Evolutionary conservation across 2,888 invertebrate genomes (phyloP), one percentile per base, ranked within the genome.

Genomic region (Andrena praecox): DNA sequence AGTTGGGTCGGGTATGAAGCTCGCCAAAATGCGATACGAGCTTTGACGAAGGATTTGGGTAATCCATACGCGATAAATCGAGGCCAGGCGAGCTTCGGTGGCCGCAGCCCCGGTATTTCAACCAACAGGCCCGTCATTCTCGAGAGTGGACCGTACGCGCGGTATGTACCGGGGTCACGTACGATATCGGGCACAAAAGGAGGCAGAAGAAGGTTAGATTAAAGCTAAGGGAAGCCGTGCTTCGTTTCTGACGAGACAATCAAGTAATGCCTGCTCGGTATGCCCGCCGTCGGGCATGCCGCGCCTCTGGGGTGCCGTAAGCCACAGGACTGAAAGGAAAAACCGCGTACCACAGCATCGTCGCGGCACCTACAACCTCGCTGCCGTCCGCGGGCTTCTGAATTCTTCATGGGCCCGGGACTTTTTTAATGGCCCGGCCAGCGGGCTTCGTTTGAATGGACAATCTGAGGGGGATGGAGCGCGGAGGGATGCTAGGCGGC

Each of bases 251-350:
- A 83, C 85, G 86, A 92, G 92, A 93, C 93, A 93, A 93, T 93
- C 93, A 93, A 91, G 93, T 93, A 93, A 93, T 93, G 93, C 92
- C 93, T 93, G 91, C 89, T 93, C 93, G 91, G 93, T 93, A 93
- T 93, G 93, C 93, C 85, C 62, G 74, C 76, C 85, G 89, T 81
- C 79, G 89, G 80, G 64, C 72, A 62, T 48, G 56, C 71, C 80
- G 85, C 87, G 88, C 92, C 93, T 93, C 93, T 87, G 80, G 93
- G 92, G 93, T 93, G 90, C 91, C 91, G 85, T 93, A 93, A 90
- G 90, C 82, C 85, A 87, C 87, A 84, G 84, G 77, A 84, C 84
- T 67, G 77, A 72, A 80, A 86, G 73, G 80, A 85, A 79, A 86
- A 86, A 79, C 83, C 84, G 72, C 76, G 82, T 73, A 82, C 78